Evolutionary conservation across 2,797 vertebrate genomes (phyloP).

Genomic region (Sebastes oblongus): DNA sequence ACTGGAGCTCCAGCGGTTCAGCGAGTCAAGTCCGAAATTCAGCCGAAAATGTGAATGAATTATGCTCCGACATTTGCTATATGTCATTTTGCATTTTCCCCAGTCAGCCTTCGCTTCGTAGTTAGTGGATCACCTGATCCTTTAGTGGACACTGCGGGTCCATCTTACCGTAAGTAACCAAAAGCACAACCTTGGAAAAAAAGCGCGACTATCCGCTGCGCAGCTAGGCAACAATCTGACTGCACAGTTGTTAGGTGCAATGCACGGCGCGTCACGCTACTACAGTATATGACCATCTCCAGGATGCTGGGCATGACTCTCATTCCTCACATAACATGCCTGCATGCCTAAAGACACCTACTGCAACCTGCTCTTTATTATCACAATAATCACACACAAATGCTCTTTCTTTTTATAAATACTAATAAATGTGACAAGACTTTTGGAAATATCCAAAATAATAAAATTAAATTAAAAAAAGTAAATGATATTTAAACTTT

Average conservation of each 20-base stretch:
- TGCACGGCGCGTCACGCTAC: constrained; percentile 68
- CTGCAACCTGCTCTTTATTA: constrained; percentile 9
- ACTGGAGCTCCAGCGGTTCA: constrained; percentile 60
- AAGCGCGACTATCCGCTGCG: constrained; percentile 42
- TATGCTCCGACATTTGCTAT: constrained; percentile 84
- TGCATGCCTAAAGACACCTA: constrained; percentile 45
- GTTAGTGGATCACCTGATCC: constrained; percentile 88
- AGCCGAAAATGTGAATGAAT: constrained; percentile 78
- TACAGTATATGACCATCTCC: constrained; percentile 72
- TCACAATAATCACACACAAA: not conserved
- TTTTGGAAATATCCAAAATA: not conserved
- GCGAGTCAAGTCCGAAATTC: constrained; percentile 67
- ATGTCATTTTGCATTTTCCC: constrained; percentile 90
- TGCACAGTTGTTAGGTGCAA: constrained; percentile 68
- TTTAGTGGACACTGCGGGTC: constrained; percentile 85
- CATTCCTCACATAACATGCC: constrained; percentile 72
- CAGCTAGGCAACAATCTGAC: constrained; percentile 42
- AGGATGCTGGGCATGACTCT: constrained; percentile 69
- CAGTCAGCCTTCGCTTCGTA: constrained; percentile 75
- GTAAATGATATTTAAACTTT: not conserved
- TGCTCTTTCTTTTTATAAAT: not conserved
- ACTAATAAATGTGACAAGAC: not conserved
- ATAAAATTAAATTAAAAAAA: too few relatives aligned
- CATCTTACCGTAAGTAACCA: constrained; percentile 90
- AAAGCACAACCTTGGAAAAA: constrained; percentile 68